Base-by-base conservation (phyloP, 2,113 vertebrate species). In the Daubentonia madagascariensis region DNA sequence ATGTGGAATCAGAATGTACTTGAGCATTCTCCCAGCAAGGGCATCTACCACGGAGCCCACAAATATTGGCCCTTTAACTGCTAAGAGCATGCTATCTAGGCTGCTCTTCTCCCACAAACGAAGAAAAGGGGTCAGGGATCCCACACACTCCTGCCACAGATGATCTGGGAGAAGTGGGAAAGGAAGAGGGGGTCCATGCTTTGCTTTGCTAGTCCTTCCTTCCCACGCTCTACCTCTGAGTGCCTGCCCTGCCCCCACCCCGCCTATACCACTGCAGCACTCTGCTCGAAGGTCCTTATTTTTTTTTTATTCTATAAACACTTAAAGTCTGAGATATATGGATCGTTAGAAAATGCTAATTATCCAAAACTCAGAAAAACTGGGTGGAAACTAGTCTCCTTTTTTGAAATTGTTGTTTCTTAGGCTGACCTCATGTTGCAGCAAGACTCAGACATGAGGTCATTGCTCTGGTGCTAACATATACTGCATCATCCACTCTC, bases 401-500 rank as follows among this genome's bases (percentile, higher is more conserved):
- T 90, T 93, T 88, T 16, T 84, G 79, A 91, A 94, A 79, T 5
- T 13, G 75, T 48, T 75, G 16, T 89, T 95, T 94, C 94, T 98
- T 14, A 52, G 85, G 88, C 96, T 97, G 96, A 97, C 85, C 89
- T 97, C 90, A 93, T 85, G 61, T 17, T 89, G 80, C 78, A 95
- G 85, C 81, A 48, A 61, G 89, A 97, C 81, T 95, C 91, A 96
- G 97, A 97, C 95, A 94, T 97, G 98, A 97, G 91, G 94, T 97
- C 72, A 97, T 54, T 40, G 50, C 86, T 85, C 43, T 50, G 63
- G 48, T 91, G 86, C 57, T 93, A 65, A 48, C 16, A 52, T 14
- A 52, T 2, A 68, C 85, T 48, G 61, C 85, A 43, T 81, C 95
- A 59, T 32, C 89, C 54, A 14, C 83, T 40, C 85, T 57, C 48